Percentiles rank a stretch among this genome's conserved stretches.
Conservation (phyloP, 2,888 invertebrate species). For the Oithona nana region DNA sequence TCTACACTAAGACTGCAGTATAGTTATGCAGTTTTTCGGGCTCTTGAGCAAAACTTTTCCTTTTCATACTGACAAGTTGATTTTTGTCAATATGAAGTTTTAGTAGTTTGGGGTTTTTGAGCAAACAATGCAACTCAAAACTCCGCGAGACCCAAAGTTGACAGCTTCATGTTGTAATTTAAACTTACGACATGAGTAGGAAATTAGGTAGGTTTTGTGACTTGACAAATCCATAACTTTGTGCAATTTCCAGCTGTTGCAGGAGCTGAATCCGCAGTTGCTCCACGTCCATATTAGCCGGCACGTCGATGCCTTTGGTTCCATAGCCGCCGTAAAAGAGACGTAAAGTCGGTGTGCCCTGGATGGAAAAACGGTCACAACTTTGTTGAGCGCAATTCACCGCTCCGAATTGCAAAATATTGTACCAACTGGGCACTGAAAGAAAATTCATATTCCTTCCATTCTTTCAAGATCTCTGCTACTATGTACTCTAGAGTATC, state of each 20-base stretch:
- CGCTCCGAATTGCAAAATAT: background rate
- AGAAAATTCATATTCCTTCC: background rate
- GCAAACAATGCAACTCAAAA: too few species aligned
- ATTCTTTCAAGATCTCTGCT: background rate
- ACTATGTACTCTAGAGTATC: too few species aligned
- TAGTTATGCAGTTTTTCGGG: too few species aligned
- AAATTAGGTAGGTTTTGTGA: background rate
- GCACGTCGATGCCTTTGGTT: background rate
- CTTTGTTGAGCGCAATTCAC: conserved; percentile 4
- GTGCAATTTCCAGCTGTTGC: background rate
- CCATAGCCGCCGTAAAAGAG: background rate
- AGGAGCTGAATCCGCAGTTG: background rate
- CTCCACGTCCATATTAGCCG: background rate
- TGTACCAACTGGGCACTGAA: background rate
- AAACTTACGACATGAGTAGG: background rate
- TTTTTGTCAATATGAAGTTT: too few species aligned
- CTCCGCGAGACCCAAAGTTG: too few species aligned
- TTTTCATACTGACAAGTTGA: too few species aligned
- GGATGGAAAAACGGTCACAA: background rate
- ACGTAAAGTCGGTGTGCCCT: conserved; percentile 11
- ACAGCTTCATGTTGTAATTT: too few species aligned
- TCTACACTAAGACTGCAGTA: too few species aligned
- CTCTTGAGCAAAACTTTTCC: too few species aligned
- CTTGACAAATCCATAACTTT: background rate
- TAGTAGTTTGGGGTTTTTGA: too few species aligned